phyloP scores from a whole-genome alignment of 1,140 invertebrate species.

The Grapholita molesta region DNA sequence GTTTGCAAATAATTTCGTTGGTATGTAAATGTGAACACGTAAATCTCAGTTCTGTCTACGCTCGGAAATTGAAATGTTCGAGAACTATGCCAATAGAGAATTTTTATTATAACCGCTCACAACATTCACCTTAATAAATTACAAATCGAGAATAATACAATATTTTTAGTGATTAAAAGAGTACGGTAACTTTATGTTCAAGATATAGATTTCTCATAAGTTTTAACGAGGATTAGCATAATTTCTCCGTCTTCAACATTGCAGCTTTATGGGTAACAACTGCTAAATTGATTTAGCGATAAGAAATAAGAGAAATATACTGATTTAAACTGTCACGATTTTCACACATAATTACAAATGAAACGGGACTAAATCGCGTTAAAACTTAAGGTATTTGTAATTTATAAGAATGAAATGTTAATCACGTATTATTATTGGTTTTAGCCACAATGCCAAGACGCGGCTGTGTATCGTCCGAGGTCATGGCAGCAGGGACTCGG shows the following conservation, averaged over 20 bases:
- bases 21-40: constrained; percentile 71
- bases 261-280: too few relatives aligned
- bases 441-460: constrained; percentile 22
- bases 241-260: too few relatives aligned
- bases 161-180: not conserved
- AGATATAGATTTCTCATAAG: not conserved
- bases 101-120: constrained; percentile 49
- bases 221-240: too few relatives aligned
- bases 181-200: not conserved
- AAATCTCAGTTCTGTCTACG: constrained; percentile 69
- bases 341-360: too few relatives aligned
- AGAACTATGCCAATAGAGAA: constrained; percentile 65
- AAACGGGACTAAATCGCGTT: too few relatives aligned
- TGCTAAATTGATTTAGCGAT: too few relatives aligned
- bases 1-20: constrained; percentile 69
- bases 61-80: constrained; percentile 73
- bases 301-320: too few relatives aligned
- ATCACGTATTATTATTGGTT: constrained; percentile 30
- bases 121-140: constrained; percentile 3
- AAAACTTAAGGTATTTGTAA: too few relatives aligned
- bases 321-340: too few relatives aligned
- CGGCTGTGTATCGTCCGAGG: constrained; percentile 43
- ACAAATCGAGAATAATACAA: not conserved
- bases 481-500: constrained; percentile 37
- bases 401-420: too few relatives aligned